Evolutionary conservation across 2,888 invertebrate species (phyloP), one percentile per base, ranked within the genome.

Genomic region (Synergus japonicus): DNA sequence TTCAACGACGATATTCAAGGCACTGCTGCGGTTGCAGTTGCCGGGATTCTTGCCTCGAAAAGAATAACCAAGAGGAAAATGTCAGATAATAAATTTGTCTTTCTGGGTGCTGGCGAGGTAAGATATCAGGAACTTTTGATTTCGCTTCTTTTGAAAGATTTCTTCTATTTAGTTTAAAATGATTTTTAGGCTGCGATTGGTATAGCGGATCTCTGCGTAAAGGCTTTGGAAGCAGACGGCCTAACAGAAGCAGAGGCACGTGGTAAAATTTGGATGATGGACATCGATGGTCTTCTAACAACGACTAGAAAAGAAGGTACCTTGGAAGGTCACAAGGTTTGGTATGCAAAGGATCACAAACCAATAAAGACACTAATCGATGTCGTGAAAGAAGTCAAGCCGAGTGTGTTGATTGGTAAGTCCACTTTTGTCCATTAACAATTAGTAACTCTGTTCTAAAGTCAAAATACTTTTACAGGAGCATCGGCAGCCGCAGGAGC

Each of bases 1-100:
- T 99, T 99, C 93, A 99, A 99, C 92, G 99, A 99, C 90, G 99
- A 99, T 90, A 99, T 99, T 89, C 99, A 99, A 93, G 98, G 99
- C 85, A 98, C 99, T 0, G 99, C 99, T 2, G 95, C 97, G 44
- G 99, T 99, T 0, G 98, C 98, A 10, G 97, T 99, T 2, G 98
- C 98, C 8, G 99, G 99, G 0, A 93, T 99, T 29, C 93, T 98
- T 88, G 97, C 97, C 0, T 96, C 97, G 54, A 94, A 94, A 78
- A 93, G 96, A 83, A 93, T 98, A 80, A 97, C 97, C 0, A 95
- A 96, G 87, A 96, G 95, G 89, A 96, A 95, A 88, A 94, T 99
- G 88, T 94, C 95, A 66, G 97, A 99, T 81, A 96, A 98, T 90
- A 97, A 95, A 79, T 97, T 97, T 91, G 94, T 99, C 77, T 99